These are phyloP conservation scores for Eidolon dupreanum DNA, from an alignment of 2,797 vertebrate genomes.

Conservation along the genomic window DNA sequence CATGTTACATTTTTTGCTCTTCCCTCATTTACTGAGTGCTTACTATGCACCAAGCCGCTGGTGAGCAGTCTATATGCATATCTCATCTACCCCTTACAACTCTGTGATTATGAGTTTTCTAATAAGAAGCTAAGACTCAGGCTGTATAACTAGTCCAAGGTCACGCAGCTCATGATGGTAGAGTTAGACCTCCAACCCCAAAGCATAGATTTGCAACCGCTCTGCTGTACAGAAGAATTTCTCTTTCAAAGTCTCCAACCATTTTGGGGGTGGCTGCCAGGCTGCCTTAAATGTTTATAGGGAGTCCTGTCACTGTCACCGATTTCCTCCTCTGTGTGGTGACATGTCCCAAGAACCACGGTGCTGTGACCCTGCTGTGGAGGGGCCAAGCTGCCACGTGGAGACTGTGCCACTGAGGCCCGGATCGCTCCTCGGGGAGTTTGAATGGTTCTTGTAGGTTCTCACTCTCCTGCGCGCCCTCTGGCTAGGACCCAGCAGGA, in stretches of 20 bases:
- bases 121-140: neutral
- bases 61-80: neutral
- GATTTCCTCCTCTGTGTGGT: neutral
- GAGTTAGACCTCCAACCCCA: neutral
- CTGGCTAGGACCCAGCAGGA: neutral
- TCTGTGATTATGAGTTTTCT: neutral
- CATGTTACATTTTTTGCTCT: neutral
- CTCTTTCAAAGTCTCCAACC: neutral
- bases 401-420: neutral
- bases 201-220: neutral
- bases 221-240: neutral
- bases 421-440: neutral
- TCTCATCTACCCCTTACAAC: neutral
- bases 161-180: neutral
- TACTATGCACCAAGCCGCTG: neutral
- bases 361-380: accelerated
- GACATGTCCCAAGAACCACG: neutral
- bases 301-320: neutral
- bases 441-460: neutral
- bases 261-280: neutral
- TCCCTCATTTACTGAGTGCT: neutral
- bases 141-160: neutral
- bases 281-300: neutral
- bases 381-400: neutral
- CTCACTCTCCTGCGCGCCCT: neutral